Conservation (phyloP, 1,140 invertebrate species). For the Melipona quadrifasciata region DNA sequence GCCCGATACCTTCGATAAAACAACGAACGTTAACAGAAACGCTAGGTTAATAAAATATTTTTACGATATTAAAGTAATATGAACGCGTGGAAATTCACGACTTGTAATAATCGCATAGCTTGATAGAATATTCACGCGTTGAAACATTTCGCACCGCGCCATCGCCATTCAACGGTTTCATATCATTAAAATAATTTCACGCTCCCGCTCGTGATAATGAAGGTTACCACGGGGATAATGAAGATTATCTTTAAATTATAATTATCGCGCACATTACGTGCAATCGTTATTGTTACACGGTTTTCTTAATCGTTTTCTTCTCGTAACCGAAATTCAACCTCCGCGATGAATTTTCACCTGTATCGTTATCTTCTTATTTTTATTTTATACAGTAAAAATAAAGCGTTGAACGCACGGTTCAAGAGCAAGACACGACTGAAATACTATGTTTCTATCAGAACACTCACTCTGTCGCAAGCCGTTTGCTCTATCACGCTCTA, state of each 20-base stretch:
- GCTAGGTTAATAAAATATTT: neutral
- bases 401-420: too few relatives aligned
- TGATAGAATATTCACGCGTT: neutral
- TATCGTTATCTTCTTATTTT: neutral
- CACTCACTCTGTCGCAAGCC: neutral
- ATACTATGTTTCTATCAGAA: neutral
- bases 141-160: neutral
- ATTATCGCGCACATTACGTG: neutral
- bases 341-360: neutral
- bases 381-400: too few relatives aligned
- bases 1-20: too few relatives aligned
- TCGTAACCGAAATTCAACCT: too few relatives aligned
- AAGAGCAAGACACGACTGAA: neutral
- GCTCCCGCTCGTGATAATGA: neutral
- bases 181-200: slow-evolving; percentile 3
- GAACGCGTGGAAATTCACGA: too few relatives aligned
- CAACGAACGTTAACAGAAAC: neutral
- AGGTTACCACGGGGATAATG: neutral
- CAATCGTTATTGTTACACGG: neutral
- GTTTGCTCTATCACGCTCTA: slow-evolving; percentile 20
- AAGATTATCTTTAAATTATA: neutral
- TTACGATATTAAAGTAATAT: neutral
- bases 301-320: neutral
- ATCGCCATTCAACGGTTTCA: neutral
- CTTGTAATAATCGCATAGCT: neutral